Conservation (phyloP, 1,140 invertebrate genomes). For the Paraescarpia echinospica region DNA sequence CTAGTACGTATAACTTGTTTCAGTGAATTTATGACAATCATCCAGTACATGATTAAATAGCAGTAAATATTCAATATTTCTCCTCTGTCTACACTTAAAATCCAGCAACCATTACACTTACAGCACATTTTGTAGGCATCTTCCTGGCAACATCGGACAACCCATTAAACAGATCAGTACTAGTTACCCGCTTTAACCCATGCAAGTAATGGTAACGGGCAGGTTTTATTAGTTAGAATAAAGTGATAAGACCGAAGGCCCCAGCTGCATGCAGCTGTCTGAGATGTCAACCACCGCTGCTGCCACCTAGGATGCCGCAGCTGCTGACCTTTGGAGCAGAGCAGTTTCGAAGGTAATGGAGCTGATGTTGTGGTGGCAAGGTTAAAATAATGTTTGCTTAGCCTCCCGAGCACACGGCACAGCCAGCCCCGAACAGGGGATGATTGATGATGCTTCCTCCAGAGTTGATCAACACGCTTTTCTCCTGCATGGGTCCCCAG, state of each 20-base stretch:
- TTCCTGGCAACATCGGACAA: background rate
- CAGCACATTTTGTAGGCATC: background rate
- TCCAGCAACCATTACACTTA: background rate
- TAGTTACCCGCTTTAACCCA: background rate
- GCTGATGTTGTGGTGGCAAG: slow-evolving; percentile 3
- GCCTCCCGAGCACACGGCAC: background rate
- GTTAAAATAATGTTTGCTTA: slow-evolving; percentile 1
- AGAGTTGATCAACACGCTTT: background rate
- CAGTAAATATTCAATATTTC: background rate
- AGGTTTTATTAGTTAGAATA: background rate
- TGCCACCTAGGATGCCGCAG: background rate
- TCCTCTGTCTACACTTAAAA: background rate
- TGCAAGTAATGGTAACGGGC: background rate
- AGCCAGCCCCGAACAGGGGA: background rate
- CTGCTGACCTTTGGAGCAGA: background rate
- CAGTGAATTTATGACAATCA: background rate
- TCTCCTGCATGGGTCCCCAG: background rate
- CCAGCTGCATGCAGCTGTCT: background rate
- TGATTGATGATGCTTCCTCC: background rate
- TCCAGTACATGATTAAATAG: background rate
- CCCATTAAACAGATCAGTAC: background rate
- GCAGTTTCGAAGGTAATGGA: background rate
- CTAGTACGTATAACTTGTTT: too few relatives aligned
- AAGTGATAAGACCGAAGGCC: background rate
- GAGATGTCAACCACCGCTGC: background rate